Evolutionary conservation across 2,797 vertebrate genomes (phyloP).

Genomic region (Lycodopsis pacificus): DNA sequence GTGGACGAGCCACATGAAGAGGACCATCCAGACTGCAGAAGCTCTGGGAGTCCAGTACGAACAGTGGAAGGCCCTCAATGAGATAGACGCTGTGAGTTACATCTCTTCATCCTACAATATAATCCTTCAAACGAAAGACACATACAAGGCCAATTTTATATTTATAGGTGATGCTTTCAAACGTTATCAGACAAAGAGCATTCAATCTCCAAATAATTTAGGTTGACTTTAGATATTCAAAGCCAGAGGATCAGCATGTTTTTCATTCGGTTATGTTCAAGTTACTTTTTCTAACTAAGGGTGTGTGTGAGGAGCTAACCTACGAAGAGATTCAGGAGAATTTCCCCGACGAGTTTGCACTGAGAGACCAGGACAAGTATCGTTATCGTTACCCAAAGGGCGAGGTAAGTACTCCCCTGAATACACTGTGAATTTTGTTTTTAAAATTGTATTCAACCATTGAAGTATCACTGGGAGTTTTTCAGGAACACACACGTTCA

Average conservation of each 20-base stretch:
- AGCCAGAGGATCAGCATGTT: not conserved
- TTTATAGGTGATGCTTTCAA: not conserved
- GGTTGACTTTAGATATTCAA: not conserved
- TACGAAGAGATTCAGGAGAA: conserved; percentile 93
- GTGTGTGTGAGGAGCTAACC: conserved; percentile 92
- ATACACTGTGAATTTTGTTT: not conserved
- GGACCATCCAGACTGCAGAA: conserved; percentile 92
- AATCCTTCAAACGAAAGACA: not conserved
- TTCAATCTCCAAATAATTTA: not conserved
- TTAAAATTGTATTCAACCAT: not conserved
- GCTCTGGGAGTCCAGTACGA: conserved; percentile 87
- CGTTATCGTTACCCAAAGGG: conserved; percentile 94
- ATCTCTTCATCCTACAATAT: not conserved
- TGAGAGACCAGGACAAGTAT: conserved; percentile 94
- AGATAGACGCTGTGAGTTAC: conserved; percentile 89
- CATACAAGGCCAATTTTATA: not conserved
- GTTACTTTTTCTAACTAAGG: conserved; percentile 74
- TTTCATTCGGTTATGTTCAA: not conserved
- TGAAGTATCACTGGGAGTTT: not conserved
- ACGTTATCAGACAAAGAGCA: not conserved
- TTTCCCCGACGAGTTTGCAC: conserved; percentile 90
- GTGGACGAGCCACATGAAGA: conserved; percentile 94
- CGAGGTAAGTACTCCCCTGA: conserved; percentile 80
- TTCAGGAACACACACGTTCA: not conserved
- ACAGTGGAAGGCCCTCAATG: conserved; percentile 93